Conservation (phyloP, 1,140 invertebrate genomes). For the Anadara kagoshimensis region DNA sequence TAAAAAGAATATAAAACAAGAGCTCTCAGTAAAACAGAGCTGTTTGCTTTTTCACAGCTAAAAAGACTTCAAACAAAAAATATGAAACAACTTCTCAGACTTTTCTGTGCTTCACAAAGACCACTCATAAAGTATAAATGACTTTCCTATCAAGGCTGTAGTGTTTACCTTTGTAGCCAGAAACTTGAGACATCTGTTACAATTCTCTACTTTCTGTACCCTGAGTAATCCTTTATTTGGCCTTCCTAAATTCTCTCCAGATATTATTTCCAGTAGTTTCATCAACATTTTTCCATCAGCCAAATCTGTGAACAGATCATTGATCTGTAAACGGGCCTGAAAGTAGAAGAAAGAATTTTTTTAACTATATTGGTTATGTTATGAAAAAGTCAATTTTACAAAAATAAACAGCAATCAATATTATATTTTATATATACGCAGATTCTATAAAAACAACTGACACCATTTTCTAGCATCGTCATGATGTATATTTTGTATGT, state of each 20-base stretch:
- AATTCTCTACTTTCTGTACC: conserved; percentile 99
- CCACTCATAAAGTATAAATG: too few species aligned
- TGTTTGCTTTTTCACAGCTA: too few species aligned
- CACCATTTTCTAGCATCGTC: too few species aligned
- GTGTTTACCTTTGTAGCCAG: conserved; percentile 92
- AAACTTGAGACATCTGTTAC: conserved; percentile 98
- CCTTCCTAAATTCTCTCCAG: conserved; percentile 96
- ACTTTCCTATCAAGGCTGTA: too few species aligned
- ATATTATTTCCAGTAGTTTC: conserved; percentile 98
- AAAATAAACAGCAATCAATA: background rate
- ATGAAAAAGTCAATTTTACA: background rate
- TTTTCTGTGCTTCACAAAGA: too few species aligned
- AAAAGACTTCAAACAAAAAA: too few species aligned
- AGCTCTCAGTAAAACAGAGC: too few species aligned
- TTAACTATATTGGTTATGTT: background rate
- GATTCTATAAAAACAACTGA: too few species aligned
- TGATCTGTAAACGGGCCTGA: conserved; percentile 79
- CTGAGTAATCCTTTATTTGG: conserved; percentile 98
- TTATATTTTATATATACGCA: background rate
- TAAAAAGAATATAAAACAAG: too few species aligned
- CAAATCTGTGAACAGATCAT: conserved; percentile 97
- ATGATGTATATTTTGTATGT: too few species aligned
- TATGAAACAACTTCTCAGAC: too few species aligned
- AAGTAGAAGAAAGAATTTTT: conserved; percentile 36
- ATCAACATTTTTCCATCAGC: conserved; percentile 96